These are phyloP conservation scores for Tokudaia tokunoshimensis DNA, from an alignment of 2,797 vertebrate genomes.

Conservation along the genomic window DNA sequence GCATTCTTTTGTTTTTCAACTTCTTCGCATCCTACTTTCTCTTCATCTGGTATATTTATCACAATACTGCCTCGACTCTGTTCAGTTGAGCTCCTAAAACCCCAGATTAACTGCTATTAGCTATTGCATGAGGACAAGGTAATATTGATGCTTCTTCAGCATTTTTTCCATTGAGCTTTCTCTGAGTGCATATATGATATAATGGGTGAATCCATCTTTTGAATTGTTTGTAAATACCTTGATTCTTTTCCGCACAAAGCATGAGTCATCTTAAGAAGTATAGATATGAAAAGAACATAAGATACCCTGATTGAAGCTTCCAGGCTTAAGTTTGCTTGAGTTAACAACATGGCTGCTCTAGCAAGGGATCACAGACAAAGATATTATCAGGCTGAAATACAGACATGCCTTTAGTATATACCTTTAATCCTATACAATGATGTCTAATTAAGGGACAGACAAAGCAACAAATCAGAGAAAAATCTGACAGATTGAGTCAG, in stretches of 20 bases:
- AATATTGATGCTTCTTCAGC: not conserved
- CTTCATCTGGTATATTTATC: not conserved
- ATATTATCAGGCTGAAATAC: not conserved
- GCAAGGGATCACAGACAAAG: not conserved
- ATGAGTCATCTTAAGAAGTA: not conserved
- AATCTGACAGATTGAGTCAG: not conserved
- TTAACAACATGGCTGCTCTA: not conserved
- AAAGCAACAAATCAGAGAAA: not conserved
- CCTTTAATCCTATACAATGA: not conserved
- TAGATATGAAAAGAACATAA: not conserved
- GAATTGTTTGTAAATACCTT: slow-evolving; percentile 27
- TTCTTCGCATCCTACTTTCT: not conserved
- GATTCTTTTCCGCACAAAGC: not conserved
- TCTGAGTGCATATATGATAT: not conserved
- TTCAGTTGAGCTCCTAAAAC: not conserved
- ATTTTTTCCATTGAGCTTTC: slow-evolving; percentile 48
- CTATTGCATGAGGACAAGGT: not conserved
- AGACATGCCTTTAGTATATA: not conserved
- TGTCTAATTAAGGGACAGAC: not conserved
- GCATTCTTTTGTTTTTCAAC: not conserved
- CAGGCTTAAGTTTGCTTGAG: slow-evolving; percentile 46
- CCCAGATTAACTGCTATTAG: not conserved
- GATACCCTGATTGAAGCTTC: not conserved
- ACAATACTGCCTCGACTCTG: not conserved
- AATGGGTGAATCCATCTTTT: not conserved